Base-by-base conservation (phyloP, 2,888 invertebrate species). In the Melanargia galathea region DNA sequence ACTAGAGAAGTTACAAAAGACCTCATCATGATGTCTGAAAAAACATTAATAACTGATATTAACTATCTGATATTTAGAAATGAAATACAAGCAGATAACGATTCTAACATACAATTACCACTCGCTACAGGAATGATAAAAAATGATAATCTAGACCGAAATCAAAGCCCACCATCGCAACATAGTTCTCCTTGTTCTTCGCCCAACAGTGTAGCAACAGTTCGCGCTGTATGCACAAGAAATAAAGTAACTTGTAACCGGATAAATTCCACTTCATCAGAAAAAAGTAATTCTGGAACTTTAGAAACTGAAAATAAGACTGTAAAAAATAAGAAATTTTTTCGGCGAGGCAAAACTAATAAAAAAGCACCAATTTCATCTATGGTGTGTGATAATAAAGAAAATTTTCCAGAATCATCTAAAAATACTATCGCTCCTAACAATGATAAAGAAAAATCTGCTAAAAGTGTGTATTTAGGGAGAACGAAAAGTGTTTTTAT, bases 141-240 rank as follows among this genome's bases (percentile, higher is more conserved):
- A 58, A 73, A 72, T 40, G 72, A 63, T 46, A 69, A 35, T 33
- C 72, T 69, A 54, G 74, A 66, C 59, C 65, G 63, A 11, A 67
- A 48, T 22, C 59, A 45, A 5, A 73, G 67, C 18, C 64, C 81
- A 35, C 71, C 71, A 40, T 85, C 88, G 11, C 75, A 77, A 60
- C 81, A 80, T 65, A 86, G 88, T 70, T 87, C 88, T 18, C 77
- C 84, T 5, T 82, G 85, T 70, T 90, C 89, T 6, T 84, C 87
- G 13, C 82, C 79, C 22, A 86, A 82, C 62, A 89, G 87, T 70
- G 69, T 85, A 70, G 79, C 82, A 18, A 88, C 88, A 26, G 84
- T 89, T n/a, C 80, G 77, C 68, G 75, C 76, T 38, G 75, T 72
- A 35, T 70, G 78, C 7, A 72, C 71, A 2, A 69, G 71, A 64